Percentiles rank a stretch among this genome's conserved stretches.
These are phyloP conservation scores for Microhierax caerulescens DNA, from an alignment of 2,797 vertebrate genomes.

Conservation along the genomic window DNA sequence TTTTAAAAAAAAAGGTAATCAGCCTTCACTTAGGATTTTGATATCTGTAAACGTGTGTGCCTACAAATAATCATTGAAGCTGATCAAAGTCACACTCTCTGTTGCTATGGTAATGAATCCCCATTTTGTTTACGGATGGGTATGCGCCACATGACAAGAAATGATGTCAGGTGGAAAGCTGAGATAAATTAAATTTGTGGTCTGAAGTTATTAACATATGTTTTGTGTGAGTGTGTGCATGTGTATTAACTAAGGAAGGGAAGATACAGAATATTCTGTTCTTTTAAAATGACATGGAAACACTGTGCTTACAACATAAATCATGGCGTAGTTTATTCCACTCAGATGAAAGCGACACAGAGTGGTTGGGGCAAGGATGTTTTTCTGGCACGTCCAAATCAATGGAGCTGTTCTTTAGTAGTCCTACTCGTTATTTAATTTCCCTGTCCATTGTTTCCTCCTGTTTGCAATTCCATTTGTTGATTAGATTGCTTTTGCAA, in stretches of 20 bases:
- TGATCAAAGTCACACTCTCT: constrained; percentile 76
- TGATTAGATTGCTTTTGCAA: not conserved
- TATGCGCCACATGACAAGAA: constrained; percentile 72
- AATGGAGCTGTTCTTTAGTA: not conserved
- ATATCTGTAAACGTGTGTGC: constrained; percentile 71
- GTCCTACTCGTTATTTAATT: not conserved
- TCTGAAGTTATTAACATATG: constrained; percentile 75
- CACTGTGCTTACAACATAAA: not conserved
- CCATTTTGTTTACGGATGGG: constrained; percentile 77
- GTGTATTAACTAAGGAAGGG: constrained; percentile 14
- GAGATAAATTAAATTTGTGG: constrained; percentile 75
- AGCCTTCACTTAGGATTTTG: constrained; percentile 67
- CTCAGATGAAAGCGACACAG: not conserved
- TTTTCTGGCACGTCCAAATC: not conserved
- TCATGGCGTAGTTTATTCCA: not conserved
- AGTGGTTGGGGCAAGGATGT: not conserved
- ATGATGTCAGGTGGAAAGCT: constrained; percentile 72
- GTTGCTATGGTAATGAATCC: constrained; percentile 76
- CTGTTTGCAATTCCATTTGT: not conserved
- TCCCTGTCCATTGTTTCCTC: not conserved
- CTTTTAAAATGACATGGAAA: not conserved
- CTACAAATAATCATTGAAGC: constrained; percentile 79
- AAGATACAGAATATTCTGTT: constrained; percentile 31
- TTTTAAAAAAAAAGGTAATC: constrained; percentile 29
- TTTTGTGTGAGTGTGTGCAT: constrained; percentile 32